phyloP scores from a whole-genome alignment of 2,888 invertebrate species.

The Eristalis pertinax region DNA sequence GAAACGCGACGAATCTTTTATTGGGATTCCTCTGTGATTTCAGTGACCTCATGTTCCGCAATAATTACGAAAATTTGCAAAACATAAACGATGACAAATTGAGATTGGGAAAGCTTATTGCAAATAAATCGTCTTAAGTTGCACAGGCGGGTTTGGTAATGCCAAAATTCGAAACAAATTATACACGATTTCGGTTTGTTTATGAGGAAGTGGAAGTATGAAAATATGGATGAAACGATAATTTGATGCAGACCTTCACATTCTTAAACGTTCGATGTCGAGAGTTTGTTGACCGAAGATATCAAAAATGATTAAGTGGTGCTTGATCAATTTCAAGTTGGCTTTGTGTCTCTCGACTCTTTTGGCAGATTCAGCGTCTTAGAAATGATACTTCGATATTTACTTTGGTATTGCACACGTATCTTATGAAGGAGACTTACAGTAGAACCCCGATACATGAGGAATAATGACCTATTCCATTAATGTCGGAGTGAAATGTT shows the following conservation, averaged over 20 bases:
- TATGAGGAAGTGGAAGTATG: background rate
- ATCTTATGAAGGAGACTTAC: background rate
- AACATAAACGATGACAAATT: background rate
- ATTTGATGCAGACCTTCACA: background rate
- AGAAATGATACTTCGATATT: background rate
- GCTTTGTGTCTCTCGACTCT: background rate
- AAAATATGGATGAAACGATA: background rate
- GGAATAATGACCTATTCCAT: too few species aligned
- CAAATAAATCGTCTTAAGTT: background rate
- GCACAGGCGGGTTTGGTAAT: background rate
- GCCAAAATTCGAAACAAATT: background rate
- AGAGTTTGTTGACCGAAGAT: background rate
- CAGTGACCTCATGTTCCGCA: background rate
- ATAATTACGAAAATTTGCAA: background rate
- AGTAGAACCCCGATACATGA: too few species aligned
- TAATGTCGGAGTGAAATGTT: too few species aligned
- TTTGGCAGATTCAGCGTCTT: background rate
- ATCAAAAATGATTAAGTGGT: background rate
- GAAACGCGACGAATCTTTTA: background rate
- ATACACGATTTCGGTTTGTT: background rate
- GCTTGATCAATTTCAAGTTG: background rate
- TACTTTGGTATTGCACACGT: background rate
- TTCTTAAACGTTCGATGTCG: background rate
- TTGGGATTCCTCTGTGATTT: background rate
- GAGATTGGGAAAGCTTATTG: background rate